Base-by-base conservation (phyloP, 2,888 invertebrate genomes). In the Autographa gamma region DNA sequence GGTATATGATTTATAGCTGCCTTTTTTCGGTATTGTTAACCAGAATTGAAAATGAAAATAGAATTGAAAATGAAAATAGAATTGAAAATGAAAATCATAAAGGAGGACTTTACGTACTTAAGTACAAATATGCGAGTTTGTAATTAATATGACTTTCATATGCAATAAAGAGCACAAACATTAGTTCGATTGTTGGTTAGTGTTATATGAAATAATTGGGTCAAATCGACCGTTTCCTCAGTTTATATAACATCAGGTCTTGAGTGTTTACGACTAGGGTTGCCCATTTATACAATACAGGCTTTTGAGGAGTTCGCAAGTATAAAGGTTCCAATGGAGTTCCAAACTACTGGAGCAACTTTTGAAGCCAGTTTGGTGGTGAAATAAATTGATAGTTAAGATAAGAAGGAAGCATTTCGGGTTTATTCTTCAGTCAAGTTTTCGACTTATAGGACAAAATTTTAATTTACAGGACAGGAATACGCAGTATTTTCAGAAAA, bases 81-180 rank as follows among this genome's bases (percentile, higher is more conserved):
- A 7, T 25, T 60, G 14, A 58, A 7, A 32, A 16, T 31, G 58
- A 25, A 31, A 43, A 43, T 43, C 16, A 43, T 43, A 6, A 4
- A 14, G 6, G 5, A 14, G 6, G 5, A 16, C 5, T 16, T 43
- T 38, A 11, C 38, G 7, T 7, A 7, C n/a, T 48, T 48, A 5
- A 6, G 8, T n/a, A 48, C n/a, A 48, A 48, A 48, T n/a, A 48
- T 48, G n/a, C n/a, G 2, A 16, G 14, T 0, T n/a, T n/a, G 48
- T n/a, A n/a, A n/a, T 48, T 16, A 4, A 48, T n/a, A 48, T 48
- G n/a, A 43, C 8, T 48, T 48, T 48, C 48, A 48, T n/a, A 7
- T 7, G 48, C 48, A n/a, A 48, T 48, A 48, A 48, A n/a, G 48
- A 48, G n/a, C 48, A 48, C 48, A 48, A 43, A 48, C 48, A n/a